These are phyloP conservation scores for Brevimyrus niger DNA, from an alignment of 2,113 vertebrate species.

Conservation along the genomic window DNA sequence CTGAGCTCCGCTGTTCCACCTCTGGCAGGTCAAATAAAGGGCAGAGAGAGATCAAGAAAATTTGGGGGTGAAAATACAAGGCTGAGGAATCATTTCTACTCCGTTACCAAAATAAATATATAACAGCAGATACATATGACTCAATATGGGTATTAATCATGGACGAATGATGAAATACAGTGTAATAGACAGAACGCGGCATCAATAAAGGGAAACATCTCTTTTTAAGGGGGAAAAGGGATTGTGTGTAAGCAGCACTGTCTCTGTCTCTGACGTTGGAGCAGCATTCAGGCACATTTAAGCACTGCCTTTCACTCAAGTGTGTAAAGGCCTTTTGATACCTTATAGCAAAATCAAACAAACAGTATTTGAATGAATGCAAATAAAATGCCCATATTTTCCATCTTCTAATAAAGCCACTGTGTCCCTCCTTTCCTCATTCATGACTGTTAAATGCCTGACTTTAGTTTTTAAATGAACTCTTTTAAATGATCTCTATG, in stretches of 20 bases:
- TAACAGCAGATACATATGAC: not conserved
- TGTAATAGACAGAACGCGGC: not conserved
- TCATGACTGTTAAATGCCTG: not conserved
- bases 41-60: not conserved
- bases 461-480: not conserved
- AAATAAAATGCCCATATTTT: not conserved
- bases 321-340: not conserved
- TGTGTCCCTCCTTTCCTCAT: not conserved
- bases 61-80: not conserved
- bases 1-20: not conserved
- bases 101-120: constrained; percentile 4
- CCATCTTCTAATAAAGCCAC: not conserved
- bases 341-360: not conserved
- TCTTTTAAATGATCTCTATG: too few relatives aligned
- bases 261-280: not conserved
- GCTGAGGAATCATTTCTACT: not conserved
- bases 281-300: not conserved
- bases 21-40: not conserved
- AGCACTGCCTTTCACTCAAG: not conserved
- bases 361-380: not conserved
- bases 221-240: not conserved
- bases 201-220: not conserved
- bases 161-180: constrained; percentile 13
- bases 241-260: not conserved
- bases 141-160: not conserved